phyloP scores from a whole-genome alignment of 2,888 invertebrate genomes.

The Athalia rosae region DNA sequence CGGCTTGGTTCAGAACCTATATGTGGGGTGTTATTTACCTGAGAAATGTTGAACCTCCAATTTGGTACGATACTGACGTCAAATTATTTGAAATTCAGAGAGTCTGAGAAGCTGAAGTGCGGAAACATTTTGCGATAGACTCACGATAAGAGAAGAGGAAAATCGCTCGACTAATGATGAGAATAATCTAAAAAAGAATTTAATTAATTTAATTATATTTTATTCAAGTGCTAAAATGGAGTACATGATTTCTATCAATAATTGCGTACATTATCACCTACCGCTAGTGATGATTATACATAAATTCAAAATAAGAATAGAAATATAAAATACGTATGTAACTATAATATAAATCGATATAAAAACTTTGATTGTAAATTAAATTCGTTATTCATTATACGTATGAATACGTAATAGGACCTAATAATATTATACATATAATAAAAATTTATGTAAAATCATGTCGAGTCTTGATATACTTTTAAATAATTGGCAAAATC shows the following conservation, averaged over 20 bases:
- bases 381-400: not conserved
- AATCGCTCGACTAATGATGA: not conserved
- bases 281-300: not conserved
- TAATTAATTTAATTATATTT: constrained; percentile 26
- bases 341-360: not conserved
- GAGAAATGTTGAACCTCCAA: constrained; percentile 97
- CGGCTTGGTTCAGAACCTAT: constrained; percentile 99
- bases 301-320: not conserved
- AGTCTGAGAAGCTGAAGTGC: constrained; percentile 77
- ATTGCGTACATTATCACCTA: not conserved
- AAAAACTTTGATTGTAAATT: not conserved
- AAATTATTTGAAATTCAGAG: constrained; percentile 99
- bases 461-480: not conserved
- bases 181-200: constrained; percentile 19
- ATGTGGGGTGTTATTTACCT: constrained; percentile 99
- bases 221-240: constrained; percentile 27
- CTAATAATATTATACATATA: not conserved
- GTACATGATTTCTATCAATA: constrained; percentile 14
- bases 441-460: not conserved
- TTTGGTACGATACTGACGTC: constrained; percentile 99
- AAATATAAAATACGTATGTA: not conserved
- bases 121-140: not conserved
- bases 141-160: too few species aligned
- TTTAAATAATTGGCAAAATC: not conserved
- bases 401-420: not conserved